Percentiles rank a stretch among this genome's conserved stretches.
These are phyloP conservation scores for Pteropus rufus DNA, from an alignment of 2,797 vertebrate species.

Conservation along the genomic window DNA sequence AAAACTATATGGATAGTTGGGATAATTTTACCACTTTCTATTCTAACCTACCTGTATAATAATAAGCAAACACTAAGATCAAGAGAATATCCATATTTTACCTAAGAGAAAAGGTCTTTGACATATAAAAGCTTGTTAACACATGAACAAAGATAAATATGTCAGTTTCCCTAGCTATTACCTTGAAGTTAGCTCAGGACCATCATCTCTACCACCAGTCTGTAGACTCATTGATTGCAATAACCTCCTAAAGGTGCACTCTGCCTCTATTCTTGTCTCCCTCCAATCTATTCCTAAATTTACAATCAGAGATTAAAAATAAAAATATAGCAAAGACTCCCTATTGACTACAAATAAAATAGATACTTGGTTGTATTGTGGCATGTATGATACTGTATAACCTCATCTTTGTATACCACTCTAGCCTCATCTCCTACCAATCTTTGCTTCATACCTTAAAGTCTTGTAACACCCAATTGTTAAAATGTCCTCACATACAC, in stretches of 20 bases:
- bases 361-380: neutral
- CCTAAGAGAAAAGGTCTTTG: neutral
- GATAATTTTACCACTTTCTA: neutral
- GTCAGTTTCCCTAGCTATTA: neutral
- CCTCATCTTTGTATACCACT: neutral
- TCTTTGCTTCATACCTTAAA: neutral
- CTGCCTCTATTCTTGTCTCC: neutral
- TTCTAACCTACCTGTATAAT: neutral
- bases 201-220: neutral
- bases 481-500: neutral
- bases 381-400: neutral
- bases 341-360: neutral
- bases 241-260: neutral
- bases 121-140: neutral
- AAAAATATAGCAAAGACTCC: neutral
- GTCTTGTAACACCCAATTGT: neutral
- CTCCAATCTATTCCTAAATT: neutral
- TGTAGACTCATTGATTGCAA: neutral
- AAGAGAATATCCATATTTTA: neutral
- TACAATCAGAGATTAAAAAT: neutral
- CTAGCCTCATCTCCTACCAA: neutral
- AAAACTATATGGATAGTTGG: neutral
- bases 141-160: neutral
- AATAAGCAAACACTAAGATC: neutral
- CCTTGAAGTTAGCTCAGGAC: neutral